Base-by-base conservation (phyloP, 2,888 invertebrate species). In the Argynnis bischoffii region DNA sequence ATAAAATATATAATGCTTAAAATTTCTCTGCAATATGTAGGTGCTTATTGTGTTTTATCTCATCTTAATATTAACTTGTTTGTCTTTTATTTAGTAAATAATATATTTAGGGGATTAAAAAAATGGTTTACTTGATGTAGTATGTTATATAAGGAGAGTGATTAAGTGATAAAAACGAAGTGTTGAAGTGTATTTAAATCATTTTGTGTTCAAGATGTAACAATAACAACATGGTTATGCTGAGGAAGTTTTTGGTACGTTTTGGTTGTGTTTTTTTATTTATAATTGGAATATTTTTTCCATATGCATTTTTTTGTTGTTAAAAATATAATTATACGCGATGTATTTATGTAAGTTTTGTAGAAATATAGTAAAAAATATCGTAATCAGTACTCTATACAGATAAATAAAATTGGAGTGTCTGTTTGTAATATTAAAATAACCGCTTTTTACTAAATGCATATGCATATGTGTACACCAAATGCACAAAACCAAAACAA, bases 161-260 rank as follows among this genome's bases (percentile, higher is more conserved):
- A 46, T 48, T 15, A 3, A 35, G 63, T 64, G 51, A 41, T 46
- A 51, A 57, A 66, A 41, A 47, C n/a, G 8, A 61, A 61, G 61
- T 59, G 61, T 68, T 54, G 3, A 59, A 59, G 55, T 53, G 57
- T 41, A 55, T 57, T n/a, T n/a, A n/a, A 67, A 21, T 6, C 3
- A 47, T 46, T 50, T 50, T 50, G 53, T 65, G 55, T 57, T 59
- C 78, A 82, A 75, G 70, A 89, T 87, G 89, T 85, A 83, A 88
- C 65, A 72, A 75, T 79, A 60, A 55, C 73, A 74, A 72, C 72
- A 91, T 92, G 91, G 90, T 92, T 85, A 81, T 90, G 76, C 77
- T 90, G 73, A 83, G 86, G 77, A 87, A 83, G 76, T 84, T 88
- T 71, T 79, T 86, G 90, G 90, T 90, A 86, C 71, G 89, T 61